These are phyloP conservation scores for Ctenosaura bakeri DNA, from an alignment of 2,797 vertebrate genomes.

Conservation along the genomic window DNA sequence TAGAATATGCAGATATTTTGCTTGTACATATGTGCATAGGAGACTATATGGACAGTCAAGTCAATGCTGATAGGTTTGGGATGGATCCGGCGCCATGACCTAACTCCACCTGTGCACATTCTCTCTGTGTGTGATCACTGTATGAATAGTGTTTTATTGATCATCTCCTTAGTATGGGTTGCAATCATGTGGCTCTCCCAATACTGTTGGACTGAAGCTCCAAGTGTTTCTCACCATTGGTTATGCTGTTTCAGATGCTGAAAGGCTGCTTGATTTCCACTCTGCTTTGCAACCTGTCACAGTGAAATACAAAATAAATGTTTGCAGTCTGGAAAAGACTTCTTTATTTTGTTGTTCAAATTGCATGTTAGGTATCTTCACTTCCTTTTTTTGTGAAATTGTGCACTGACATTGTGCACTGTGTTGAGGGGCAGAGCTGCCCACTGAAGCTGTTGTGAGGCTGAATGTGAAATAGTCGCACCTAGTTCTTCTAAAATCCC, in stretches of 20 bases:
- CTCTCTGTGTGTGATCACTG: background rate
- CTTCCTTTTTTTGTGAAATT: background rate
- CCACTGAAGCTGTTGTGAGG: background rate
- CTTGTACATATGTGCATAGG: too few relatives aligned
- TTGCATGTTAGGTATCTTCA: background rate
- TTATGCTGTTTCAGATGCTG: too few relatives aligned
- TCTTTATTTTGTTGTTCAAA: background rate
- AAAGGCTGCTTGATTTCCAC: too few relatives aligned
- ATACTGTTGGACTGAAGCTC: too few relatives aligned
- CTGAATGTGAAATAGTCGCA: background rate
- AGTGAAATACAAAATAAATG: too few relatives aligned
- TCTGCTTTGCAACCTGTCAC: too few relatives aligned
- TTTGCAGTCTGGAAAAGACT: background rate
- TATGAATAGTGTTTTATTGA: background rate
- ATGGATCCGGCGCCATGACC: background rate
- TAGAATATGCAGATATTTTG: background rate
- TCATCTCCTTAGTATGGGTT: background rate
- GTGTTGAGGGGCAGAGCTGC: background rate
- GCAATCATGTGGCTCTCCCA: too few relatives aligned
- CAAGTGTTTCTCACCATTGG: too few relatives aligned
- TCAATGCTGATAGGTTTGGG: background rate
- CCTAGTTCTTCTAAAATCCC: background rate
- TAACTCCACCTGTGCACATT: background rate
- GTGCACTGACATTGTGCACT: background rate
- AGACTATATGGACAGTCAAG: background rate